These are phyloP conservation scores for Paragorgia papillata DNA, from an alignment of 92 coral and sea anemone genomes.

Conservation along the genomic window DNA sequence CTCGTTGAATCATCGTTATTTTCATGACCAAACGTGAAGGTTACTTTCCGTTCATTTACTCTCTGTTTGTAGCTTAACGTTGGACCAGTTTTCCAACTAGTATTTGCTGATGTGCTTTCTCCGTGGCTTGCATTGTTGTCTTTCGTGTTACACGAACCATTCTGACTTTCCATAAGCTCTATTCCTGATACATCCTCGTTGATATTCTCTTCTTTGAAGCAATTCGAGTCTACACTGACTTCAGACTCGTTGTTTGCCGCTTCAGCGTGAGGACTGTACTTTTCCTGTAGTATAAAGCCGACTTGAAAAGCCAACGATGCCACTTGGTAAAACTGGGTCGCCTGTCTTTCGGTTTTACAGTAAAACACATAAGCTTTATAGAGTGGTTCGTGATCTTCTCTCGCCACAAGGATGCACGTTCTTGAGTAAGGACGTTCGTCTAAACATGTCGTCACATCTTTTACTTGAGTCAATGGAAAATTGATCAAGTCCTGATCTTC, in stretches of 20 bases:
- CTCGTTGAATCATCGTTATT: not conserved
- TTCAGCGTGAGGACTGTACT: not conserved
- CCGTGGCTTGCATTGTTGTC: no score
- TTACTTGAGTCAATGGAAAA: conserved; percentile 19
- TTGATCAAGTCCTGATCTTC: conserved; percentile 9
- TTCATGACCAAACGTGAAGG: not conserved
- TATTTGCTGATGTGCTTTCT: no score
- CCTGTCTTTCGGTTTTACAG: conserved; percentile 36
- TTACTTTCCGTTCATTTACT: no score
- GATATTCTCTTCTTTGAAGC: no score
- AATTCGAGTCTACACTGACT: no score
- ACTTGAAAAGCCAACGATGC: conserved; percentile 45
- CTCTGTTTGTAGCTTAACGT: no score
- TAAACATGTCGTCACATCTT: conserved; percentile 14
- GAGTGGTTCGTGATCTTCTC: not conserved
- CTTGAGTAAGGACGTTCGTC: conserved; percentile 24
- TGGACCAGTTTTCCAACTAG: no score
- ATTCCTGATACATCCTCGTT: no score
- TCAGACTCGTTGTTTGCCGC: no score
- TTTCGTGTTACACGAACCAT: no score
- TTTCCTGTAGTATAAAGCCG: conserved; percentile 25
- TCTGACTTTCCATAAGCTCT: no score
- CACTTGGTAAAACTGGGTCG: conserved; percentile 31
- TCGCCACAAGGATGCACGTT: conserved; percentile 33
- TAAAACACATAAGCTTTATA: conserved; percentile 35